Evolutionary conservation across 2,888 invertebrate genomes (phyloP).

Genomic region (Orthosia cruda): DNA sequence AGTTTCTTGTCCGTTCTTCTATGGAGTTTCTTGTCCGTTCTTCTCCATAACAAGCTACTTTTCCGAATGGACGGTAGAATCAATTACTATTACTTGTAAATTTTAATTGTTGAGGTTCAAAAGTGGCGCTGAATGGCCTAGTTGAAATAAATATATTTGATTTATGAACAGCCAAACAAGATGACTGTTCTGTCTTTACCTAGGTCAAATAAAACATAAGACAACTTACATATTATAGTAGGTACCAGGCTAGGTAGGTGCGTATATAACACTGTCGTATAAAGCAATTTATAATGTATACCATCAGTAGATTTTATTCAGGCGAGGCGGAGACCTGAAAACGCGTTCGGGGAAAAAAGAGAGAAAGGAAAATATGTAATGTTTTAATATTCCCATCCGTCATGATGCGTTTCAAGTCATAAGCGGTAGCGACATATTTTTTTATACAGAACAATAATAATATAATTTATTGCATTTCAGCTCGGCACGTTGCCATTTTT

Average conservation of each 20-base stretch:
- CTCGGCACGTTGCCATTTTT: fast-evolving
- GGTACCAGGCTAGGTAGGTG: not conserved
- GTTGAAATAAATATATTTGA: too few species aligned
- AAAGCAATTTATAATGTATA: slow-evolving; percentile 41
- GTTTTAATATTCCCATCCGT: slow-evolving; percentile 91
- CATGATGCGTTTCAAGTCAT: slow-evolving; percentile 71
- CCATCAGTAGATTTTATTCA: slow-evolving; percentile 65
- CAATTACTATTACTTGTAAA: too few species aligned
- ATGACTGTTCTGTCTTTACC: too few species aligned
- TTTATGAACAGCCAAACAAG: not conserved
- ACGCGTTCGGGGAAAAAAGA: slow-evolving; percentile 80
- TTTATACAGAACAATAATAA: too few species aligned
- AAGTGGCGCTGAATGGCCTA: too few species aligned
- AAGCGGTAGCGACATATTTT: slow-evolving; percentile 45
- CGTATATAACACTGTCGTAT: slow-evolving; percentile 6
- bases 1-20: too few species aligned
- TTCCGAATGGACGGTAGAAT: too few species aligned
- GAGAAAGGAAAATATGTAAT: slow-evolving; percentile 90
- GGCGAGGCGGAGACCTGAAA: slow-evolving; percentile 81
- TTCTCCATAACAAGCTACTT: too few species aligned
- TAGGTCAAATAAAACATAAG: too few species aligned
- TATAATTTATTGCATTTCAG: not conserved
- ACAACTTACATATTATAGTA: too few species aligned
- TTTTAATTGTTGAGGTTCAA: too few species aligned
- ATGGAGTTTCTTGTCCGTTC: too few species aligned